Conservation (phyloP, 2,113 vertebrate species). For the Scalopus aquaticus region DNA sequence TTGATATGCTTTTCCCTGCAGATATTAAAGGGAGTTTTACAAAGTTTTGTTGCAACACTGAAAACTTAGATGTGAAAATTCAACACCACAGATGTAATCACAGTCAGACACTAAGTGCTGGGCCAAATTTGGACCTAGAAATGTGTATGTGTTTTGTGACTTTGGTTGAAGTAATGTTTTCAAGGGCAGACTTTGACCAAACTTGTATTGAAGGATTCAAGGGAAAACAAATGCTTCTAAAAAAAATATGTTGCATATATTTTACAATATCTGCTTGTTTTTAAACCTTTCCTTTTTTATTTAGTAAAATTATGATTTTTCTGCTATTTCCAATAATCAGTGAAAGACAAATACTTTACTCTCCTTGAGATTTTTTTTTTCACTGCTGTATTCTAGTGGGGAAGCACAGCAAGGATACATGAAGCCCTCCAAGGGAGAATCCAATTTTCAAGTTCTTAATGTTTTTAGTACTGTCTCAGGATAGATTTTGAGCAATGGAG, state of each 20-base stretch:
- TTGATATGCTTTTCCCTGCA: constrained; percentile 31
- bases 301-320: neutral
- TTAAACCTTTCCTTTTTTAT: neutral
- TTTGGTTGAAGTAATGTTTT: constrained; percentile 49
- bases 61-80: constrained; percentile 71
- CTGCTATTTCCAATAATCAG: neutral
- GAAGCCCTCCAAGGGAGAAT: neutral
- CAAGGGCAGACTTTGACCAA: constrained; percentile 55
- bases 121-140: constrained; percentile 55
- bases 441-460: neutral
- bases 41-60: constrained; percentile 54
- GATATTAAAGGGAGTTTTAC: constrained; percentile 55
- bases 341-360: neutral
- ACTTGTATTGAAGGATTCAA: neutral
- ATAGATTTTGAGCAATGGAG: neutral
- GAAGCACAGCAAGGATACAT: neutral
- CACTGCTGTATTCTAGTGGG: neutral
- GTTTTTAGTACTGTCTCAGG: neutral
- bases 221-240: neutral
- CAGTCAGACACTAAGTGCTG: constrained; percentile 67
- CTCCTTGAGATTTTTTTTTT: neutral
- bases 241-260: neutral
- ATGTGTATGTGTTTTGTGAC: constrained; percentile 45
- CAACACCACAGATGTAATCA: constrained; percentile 75
- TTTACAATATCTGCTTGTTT: neutral